These are phyloP conservation scores for Nannospalax galili DNA, from an alignment of 2,113 vertebrate species.

Conservation along the genomic window DNA sequence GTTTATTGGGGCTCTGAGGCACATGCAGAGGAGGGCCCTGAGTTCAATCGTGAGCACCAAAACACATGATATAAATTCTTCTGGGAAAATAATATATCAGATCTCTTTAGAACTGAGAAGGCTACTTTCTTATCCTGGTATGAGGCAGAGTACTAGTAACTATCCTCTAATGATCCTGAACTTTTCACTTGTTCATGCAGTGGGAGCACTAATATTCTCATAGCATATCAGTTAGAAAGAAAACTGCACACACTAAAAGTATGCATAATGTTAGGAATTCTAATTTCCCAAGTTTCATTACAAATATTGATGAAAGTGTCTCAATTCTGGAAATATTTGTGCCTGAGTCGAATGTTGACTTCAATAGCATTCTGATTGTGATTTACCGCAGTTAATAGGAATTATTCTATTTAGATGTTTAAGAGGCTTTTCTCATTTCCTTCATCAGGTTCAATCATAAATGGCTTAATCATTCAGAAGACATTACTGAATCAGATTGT, in stretches of 20 bases:
- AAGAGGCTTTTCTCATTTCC: slow-evolving; percentile 69
- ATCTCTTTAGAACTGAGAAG: background rate
- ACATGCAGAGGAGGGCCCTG: background rate
- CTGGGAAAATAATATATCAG: background rate
- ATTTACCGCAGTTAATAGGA: slow-evolving; percentile 49
- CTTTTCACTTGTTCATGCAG: background rate
- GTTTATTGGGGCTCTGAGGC: too few relatives aligned
- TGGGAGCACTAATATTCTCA: background rate
- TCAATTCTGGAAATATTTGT: slow-evolving; percentile 51
- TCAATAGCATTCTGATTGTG: slow-evolving; percentile 48
- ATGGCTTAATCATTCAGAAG: slow-evolving; percentile 68
- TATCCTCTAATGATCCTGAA: background rate
- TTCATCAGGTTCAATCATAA: slow-evolving; percentile 57
- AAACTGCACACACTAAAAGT: slow-evolving; percentile 29
- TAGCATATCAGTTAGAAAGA: background rate
- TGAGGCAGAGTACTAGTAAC: background rate
- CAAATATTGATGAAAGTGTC: slow-evolving; percentile 50
- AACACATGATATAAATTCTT: background rate
- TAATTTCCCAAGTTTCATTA: slow-evolving; percentile 58
- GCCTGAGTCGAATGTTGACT: slow-evolving; percentile 33
- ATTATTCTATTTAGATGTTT: slow-evolving; percentile 50
- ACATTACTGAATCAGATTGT: slow-evolving; percentile 73
- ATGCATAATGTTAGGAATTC: background rate
- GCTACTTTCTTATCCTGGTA: background rate
- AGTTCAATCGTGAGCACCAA: background rate